These are phyloP conservation scores for Australoheros facetus DNA, from an alignment of 2,797 vertebrate genomes.

Conservation along the genomic window DNA sequence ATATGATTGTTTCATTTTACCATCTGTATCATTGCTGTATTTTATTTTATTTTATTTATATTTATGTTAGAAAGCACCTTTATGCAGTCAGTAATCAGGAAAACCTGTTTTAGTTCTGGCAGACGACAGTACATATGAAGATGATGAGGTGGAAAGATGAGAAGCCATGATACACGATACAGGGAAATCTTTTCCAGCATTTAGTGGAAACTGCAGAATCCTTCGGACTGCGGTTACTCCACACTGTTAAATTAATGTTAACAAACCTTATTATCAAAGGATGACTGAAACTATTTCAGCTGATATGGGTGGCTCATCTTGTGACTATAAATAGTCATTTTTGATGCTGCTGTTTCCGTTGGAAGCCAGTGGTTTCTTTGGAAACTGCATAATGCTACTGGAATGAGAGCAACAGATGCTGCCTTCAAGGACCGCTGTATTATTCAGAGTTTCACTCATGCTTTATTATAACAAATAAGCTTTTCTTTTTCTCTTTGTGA, in stretches of 20 bases:
- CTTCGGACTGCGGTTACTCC: background rate
- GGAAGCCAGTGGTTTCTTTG: slow-evolving; percentile 25
- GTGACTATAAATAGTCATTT: slow-evolving; percentile 50
- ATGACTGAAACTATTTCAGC: slow-evolving; percentile 7
- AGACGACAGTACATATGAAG: background rate
- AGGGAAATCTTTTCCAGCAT: background rate
- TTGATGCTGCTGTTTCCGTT: slow-evolving; percentile 28
- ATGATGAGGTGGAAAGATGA: background rate
- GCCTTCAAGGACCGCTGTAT: background rate
- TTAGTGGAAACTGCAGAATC: slow-evolving; percentile 3
- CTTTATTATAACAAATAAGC: background rate
- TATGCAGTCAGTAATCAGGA: background rate
- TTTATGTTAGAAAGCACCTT: background rate
- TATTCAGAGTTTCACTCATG: background rate
- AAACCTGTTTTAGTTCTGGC: background rate
- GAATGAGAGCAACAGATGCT: slow-evolving; percentile 39
- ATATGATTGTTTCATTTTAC: background rate
- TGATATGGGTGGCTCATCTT: slow-evolving; percentile 13
- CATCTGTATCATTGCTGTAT: background rate
- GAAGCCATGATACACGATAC: background rate
- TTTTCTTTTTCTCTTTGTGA: background rate
- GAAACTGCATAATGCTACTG: slow-evolving; percentile 38
- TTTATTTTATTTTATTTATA: too few species aligned
- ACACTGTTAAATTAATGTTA: background rate
- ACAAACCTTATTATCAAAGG: slow-evolving; percentile 7